Base-by-base conservation (phyloP, 2,888 invertebrate species). In the Dynastes maya region DNA sequence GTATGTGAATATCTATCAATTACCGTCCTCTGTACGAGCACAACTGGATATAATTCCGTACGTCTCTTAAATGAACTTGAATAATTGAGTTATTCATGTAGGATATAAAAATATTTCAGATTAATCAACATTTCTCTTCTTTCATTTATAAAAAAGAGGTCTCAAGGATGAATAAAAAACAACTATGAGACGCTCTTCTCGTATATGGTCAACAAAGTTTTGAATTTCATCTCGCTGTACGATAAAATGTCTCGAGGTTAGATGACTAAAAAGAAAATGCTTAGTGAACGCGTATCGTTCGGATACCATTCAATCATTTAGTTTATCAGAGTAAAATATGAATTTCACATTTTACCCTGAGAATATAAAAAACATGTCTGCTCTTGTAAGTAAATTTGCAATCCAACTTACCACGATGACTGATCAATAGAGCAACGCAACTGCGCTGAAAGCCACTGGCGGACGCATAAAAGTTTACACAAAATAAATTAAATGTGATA, bases 31-130 rank as follows among this genome's bases (percentile, higher is more conserved):
- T n/a, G 37, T 76, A 65, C 65, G 37, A 65, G 55, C 55, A 71
- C 71, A 71, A 71, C 71, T 71, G 71, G 71, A 29, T 71, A 58
- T 55, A 76, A 76, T 76, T 65, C 53, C 76, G 32, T 76, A 65
- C 51, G 49, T 55, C 76, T 76, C 53, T 61, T 64, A 76, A 65
- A 65, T 37, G 76, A 63, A 76, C 76, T 64, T 76, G 65, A 76
- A 76, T 76, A 76, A 76, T 76, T 76, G 76, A 76, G 76, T 76
- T 76, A 76, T 76, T 76, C 76, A 76, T 65, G 40, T 37, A 55
- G 58, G 58, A 71, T 40, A 71, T 58, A 71, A 71, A 71, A 71
- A 71, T 71, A 71, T 71, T 71, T 71, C 29, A 71, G 71, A 58
- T 71, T 71, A 71, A 71, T 71, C 71, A 71, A 71, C 71, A 71